phyloP scores from a whole-genome alignment of 2,113 vertebrate species.

The Microtus oregoni region DNA sequence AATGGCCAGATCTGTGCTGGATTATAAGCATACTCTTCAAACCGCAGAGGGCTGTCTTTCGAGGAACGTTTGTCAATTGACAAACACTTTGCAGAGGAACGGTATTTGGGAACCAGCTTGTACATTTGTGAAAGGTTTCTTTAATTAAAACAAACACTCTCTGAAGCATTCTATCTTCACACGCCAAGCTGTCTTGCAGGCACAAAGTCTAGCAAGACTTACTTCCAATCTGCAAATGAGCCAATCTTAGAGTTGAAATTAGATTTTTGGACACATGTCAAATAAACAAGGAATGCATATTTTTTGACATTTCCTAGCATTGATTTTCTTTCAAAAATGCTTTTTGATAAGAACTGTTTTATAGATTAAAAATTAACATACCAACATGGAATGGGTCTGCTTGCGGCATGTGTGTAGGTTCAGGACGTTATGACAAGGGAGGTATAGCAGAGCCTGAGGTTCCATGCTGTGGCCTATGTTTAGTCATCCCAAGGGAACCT shows the following conservation, averaged over 20 bases:
- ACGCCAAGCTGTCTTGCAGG: slow-evolving; percentile 68
- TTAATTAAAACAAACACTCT: slow-evolving; percentile 74
- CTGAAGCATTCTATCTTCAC: slow-evolving; percentile 68
- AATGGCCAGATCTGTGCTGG: neutral
- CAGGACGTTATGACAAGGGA: slow-evolving; percentile 49
- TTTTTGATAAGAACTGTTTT: slow-evolving; percentile 55
- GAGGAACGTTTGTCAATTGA: slow-evolving; percentile 60
- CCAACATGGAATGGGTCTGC: slow-evolving; percentile 75
- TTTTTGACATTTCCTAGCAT: slow-evolving; percentile 72
- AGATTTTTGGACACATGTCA: slow-evolving; percentile 75
- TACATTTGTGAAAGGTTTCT: slow-evolving; percentile 44
- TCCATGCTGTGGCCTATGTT: slow-evolving; percentile 13
- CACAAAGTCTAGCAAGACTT: slow-evolving; percentile 73
- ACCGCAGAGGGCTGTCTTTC: slow-evolving; percentile 1
- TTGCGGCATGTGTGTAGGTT: slow-evolving; percentile 52
- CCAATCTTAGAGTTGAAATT: slow-evolving; percentile 71
- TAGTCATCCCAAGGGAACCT: slow-evolving; percentile 70
- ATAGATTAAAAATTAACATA: slow-evolving; percentile 60
- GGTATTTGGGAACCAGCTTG: slow-evolving; percentile 1
- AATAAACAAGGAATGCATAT: slow-evolving; percentile 64
- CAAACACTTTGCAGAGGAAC: slow-evolving; percentile 2
- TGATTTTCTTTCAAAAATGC: slow-evolving; percentile 54
- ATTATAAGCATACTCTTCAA: neutral
- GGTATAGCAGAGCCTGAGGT: slow-evolving; percentile 33
- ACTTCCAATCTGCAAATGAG: slow-evolving; percentile 71